Conservation (phyloP, 2,888 invertebrate species). For the Megastigmus dorsalis region DNA sequence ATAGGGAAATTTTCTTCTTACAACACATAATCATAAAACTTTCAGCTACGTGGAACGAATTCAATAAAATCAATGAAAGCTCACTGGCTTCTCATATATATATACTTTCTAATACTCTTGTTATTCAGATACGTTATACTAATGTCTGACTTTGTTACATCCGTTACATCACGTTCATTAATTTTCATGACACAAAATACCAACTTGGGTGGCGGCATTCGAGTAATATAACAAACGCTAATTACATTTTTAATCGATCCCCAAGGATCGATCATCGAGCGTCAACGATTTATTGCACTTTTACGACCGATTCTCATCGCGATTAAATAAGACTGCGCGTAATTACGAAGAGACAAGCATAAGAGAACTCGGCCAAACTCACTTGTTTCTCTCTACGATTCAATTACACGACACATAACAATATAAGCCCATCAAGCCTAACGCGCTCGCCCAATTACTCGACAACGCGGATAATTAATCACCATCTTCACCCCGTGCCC, state of each 20-base stretch:
- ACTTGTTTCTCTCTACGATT: neutral
- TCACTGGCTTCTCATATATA: too few relatives aligned
- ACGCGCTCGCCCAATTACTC: constrained; percentile 11
- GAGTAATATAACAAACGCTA: too few relatives aligned
- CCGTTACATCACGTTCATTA: constrained; percentile 1
- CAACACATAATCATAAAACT: constrained; percentile 15
- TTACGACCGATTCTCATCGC: too few relatives aligned
- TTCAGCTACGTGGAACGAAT: neutral
- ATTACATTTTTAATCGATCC: too few relatives aligned
- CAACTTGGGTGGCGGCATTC: neutral
- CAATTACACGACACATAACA: too few relatives aligned
- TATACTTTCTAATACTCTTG: neutral
- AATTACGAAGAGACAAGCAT: constrained; percentile 7
- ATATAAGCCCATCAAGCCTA: too few relatives aligned
- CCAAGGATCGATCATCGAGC: too few relatives aligned
- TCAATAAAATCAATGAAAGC: constrained; percentile 13
- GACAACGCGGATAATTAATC: constrained; percentile 27
- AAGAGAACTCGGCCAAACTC: too few relatives aligned
- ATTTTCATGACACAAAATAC: neutral
- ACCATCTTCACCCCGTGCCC: neutral
- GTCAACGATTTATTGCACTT: too few relatives aligned
- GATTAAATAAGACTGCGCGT: neutral
- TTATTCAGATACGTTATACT: neutral
- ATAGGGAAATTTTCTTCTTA: neutral
- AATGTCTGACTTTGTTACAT: neutral